Evolutionary conservation across 2,113 vertebrate species (phyloP).

Genomic region (Struthidea cinerea): DNA sequence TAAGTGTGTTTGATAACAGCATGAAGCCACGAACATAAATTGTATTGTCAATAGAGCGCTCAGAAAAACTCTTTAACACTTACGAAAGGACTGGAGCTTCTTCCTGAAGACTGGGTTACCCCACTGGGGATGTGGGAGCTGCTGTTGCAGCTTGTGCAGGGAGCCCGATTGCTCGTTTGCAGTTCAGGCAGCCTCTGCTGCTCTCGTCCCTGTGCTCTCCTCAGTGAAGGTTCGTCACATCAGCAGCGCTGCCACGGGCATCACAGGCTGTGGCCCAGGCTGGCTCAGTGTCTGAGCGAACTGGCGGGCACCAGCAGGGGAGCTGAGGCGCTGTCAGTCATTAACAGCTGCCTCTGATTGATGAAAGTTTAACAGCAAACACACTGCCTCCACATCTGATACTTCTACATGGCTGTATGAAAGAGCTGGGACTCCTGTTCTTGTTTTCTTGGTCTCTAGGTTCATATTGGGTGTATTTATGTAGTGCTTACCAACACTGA

Average conservation of each 20-base stretch:
- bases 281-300: rapidly evolving
- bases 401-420: neutral
- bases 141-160: neutral
- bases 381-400: rapidly evolving
- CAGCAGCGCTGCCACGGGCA: rapidly evolving
- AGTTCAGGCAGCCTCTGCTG: rapidly evolving
- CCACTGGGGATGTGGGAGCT: rapidly evolving
- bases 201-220: neutral
- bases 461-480: rapidly evolving
- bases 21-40: rapidly evolving
- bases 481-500: neutral
- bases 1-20: neutral
- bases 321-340: neutral
- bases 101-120: neutral
- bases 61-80: neutral
- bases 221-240: neutral
- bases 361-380: neutral
- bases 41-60: rapidly evolving
- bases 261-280: rapidly evolving
- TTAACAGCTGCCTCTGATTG: neutral
- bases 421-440: neutral
- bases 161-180: rapidly evolving
- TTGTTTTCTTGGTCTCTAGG: neutral
- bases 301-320: rapidly evolving
- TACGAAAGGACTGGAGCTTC: rapidly evolving